These are phyloP conservation scores for Scolopax bukidnonensis DNA, from an alignment of 2,797 vertebrate species.

Conservation along the genomic window DNA sequence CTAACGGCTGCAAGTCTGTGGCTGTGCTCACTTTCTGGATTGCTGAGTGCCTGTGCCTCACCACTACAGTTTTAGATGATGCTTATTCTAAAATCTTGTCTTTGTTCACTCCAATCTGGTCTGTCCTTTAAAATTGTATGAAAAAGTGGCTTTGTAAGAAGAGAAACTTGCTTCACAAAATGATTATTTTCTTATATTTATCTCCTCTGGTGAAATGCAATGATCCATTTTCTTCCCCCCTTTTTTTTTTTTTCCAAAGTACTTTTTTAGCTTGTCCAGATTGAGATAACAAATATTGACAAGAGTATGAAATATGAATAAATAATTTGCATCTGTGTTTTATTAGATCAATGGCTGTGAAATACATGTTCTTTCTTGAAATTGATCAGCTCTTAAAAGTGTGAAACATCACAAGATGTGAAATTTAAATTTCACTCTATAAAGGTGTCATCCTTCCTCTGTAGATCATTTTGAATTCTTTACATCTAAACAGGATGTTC, in stretches of 20 bases:
- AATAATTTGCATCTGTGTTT: neutral
- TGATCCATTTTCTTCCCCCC: neutral
- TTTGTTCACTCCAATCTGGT: neutral
- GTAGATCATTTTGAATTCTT: neutral
- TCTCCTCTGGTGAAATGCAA: neutral
- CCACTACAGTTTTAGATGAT: neutral
- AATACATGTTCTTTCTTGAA: neutral
- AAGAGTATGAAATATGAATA: neutral
- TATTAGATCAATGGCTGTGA: neutral
- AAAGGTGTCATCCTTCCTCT: neutral
- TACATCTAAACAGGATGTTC: neutral
- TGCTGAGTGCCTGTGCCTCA: neutral
- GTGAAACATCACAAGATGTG: neutral
- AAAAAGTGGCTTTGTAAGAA: neutral
- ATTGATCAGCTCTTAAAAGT: neutral
- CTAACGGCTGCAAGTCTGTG: neutral
- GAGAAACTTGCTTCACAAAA: neutral
- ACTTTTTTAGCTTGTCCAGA: neutral
- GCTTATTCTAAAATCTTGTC: neutral
- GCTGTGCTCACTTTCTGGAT: neutral
- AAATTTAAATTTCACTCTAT: neutral
- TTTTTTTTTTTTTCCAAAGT: neutral
- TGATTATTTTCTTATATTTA: neutral
- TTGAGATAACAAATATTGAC: neutral
- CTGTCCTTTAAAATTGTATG: neutral